Evolutionary conservation across 2,888 invertebrate species (phyloP), one percentile per base, ranked within the genome.

Genomic region (Phrixothrix hirtus): DNA sequence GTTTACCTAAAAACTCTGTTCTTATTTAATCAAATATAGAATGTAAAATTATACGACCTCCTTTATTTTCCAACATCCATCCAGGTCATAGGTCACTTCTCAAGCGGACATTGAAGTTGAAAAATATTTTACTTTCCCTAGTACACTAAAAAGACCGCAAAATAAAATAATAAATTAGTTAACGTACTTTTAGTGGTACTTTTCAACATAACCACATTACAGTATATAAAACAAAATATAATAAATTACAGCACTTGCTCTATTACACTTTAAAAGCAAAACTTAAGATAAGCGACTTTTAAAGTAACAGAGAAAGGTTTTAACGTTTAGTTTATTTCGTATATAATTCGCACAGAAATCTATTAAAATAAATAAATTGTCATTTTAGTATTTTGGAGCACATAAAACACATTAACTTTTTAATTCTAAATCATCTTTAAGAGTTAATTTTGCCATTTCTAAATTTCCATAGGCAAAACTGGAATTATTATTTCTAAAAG

Each of bases 401-500:
- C 3, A 21, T 21, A 21, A 21, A 21, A 21, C 7, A 21, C 21
- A 7, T 21, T 21, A 21, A 21, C 3, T 21, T 21, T 3, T 21
- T 7, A 21, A 7, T 21, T 21, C 21, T 21, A 7, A 5, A 21
- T 3, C 3, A 21, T 21, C 21, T 21, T 7, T 3, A 5, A 7
- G 21, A 3, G 21, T 21, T 3, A 21, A 5, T 11, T 50, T 50
- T n/a, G 11, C 3, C 16, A 27, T 11, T 25, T 36, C 26, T 9
- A 32, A 25, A 36, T 52, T 57, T 13, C 62, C 65, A 39, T 66
- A 67, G 10, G 37, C 53, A 41, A 63, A 68, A 58, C 65, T 67
- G 13, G 65, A 50, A 47, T 61, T 63, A 9, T 65, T 62, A 34
- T 63, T 64, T 61, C 67, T 65, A 39, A 68, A 66, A 25, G 69